Conservation (phyloP, 2,113 vertebrate species). For the Pimephales promelas region DNA sequence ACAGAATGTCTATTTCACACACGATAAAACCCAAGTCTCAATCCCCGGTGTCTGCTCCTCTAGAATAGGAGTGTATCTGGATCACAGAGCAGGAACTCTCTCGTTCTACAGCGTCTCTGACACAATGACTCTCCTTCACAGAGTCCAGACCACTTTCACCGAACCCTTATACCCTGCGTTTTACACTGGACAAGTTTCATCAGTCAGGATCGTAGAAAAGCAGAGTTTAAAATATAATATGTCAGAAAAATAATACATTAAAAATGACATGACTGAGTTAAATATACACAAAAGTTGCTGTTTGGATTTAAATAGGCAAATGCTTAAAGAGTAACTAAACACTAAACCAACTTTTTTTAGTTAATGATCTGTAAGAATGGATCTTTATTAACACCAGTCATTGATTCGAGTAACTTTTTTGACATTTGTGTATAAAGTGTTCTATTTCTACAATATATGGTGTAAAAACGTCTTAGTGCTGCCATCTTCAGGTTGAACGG, state of each 20-base stretch:
- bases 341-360: too few relatives aligned
- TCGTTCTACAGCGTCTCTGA: constrained; percentile 31
- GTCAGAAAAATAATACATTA: not conserved
- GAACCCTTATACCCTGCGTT: constrained; percentile 8
- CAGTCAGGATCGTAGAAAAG: not conserved
- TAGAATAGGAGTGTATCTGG: constrained; percentile 16
- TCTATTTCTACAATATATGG: too few relatives aligned
- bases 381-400: too few relatives aligned
- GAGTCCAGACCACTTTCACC: constrained; percentile 38
- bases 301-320: too few relatives aligned
- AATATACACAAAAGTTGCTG: not conserved
- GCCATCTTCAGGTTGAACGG: too few relatives aligned
- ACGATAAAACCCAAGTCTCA: constrained; percentile 51
- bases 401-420: too few relatives aligned
- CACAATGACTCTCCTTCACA: constrained; percentile 15
- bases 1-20: constrained; percentile 71
- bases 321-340: too few relatives aligned
- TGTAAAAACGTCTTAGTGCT: too few relatives aligned
- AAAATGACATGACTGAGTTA: not conserved
- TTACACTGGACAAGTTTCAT: not conserved
- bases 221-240: not conserved
- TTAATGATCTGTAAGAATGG: too few relatives aligned
- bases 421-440: too few relatives aligned
- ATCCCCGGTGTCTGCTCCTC: not conserved
- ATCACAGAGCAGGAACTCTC: not conserved